phyloP scores from a whole-genome alignment of 2,888 invertebrate genomes.

The Macrophya annulata region DNA sequence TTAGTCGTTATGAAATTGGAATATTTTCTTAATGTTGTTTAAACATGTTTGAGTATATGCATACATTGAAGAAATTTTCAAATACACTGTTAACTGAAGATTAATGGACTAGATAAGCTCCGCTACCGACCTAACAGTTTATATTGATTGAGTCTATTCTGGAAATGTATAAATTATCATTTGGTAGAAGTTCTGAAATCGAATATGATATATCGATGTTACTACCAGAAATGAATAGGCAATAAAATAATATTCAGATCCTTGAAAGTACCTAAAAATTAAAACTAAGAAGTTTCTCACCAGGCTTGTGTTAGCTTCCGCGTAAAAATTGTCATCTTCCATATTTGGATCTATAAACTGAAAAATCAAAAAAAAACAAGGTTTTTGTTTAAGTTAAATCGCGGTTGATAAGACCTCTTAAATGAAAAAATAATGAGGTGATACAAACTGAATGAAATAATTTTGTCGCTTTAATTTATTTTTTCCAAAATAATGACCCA shows the following conservation, averaged over 20 bases:
- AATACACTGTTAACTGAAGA: background rate
- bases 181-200: background rate
- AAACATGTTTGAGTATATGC: background rate
- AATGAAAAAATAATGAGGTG: background rate
- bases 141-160: conserved; percentile 19
- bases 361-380: background rate
- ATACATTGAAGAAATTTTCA: background rate
- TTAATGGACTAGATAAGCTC: background rate
- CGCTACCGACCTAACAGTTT: background rate
- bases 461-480: background rate
- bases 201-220: background rate
- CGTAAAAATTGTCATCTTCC: conserved; percentile 90
- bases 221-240: background rate
- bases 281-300: conserved; percentile 78
- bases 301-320: conserved; percentile 85
- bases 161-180: conserved; percentile 15
- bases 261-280: background rate
- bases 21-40: background rate
- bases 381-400: background rate
- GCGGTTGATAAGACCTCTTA: background rate
- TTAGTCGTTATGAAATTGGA: too few species aligned
- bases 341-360: conserved; percentile 88
- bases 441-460: background rate
- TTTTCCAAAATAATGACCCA: background rate
- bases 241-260: background rate